Percentiles rank a stretch among this genome's conserved stretches.
These are phyloP conservation scores for Anoplophora glabripennis DNA, from an alignment of 1,140 invertebrate species.

Conservation along the genomic window DNA sequence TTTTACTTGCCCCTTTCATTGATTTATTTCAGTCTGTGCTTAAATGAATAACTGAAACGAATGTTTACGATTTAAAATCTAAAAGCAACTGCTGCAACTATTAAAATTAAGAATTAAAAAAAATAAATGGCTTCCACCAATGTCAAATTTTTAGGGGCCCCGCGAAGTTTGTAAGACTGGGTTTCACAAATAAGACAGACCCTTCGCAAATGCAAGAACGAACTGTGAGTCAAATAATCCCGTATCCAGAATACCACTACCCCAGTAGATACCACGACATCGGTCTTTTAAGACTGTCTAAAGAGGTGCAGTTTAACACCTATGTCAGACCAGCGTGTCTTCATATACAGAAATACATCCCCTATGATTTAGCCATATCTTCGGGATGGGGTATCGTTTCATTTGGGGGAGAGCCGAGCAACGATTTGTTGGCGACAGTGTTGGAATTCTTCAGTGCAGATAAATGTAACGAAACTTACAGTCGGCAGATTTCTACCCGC, in stretches of 20 bases:
- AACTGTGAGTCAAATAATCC: conserved; percentile 26
- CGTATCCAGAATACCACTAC: conserved; percentile 54
- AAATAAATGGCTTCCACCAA: too few relatives aligned
- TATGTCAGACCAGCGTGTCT: conserved; percentile 59
- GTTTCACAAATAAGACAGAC: conserved; percentile 49
- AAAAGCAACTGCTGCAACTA: too few relatives aligned
- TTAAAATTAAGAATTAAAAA: too few relatives aligned
- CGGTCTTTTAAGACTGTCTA: too few relatives aligned
- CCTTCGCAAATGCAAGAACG: conserved; percentile 18
- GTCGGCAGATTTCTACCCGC: too few relatives aligned
- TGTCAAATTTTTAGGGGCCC: conserved; percentile 31
- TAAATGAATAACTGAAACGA: too few relatives aligned
- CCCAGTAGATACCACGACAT: conserved; percentile 64
- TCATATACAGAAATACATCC: conserved; percentile 42
- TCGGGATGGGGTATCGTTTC: conserved; percentile 42
- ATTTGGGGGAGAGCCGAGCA: conserved; percentile 45
- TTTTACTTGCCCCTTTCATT: too few relatives aligned
- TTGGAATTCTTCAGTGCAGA: conserved; percentile 43
- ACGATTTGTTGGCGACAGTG: conserved; percentile 53
- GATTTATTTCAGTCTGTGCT: too few relatives aligned
- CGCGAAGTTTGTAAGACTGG: conserved; percentile 42
- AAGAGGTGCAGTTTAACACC: conserved; percentile 48
- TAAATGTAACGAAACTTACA: conserved; percentile 30
- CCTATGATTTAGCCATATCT: conserved; percentile 23
- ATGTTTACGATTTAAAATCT: too few relatives aligned